phyloP scores from a whole-genome alignment of 2,888 invertebrate genomes.

The Chrysolina oricalcia region DNA sequence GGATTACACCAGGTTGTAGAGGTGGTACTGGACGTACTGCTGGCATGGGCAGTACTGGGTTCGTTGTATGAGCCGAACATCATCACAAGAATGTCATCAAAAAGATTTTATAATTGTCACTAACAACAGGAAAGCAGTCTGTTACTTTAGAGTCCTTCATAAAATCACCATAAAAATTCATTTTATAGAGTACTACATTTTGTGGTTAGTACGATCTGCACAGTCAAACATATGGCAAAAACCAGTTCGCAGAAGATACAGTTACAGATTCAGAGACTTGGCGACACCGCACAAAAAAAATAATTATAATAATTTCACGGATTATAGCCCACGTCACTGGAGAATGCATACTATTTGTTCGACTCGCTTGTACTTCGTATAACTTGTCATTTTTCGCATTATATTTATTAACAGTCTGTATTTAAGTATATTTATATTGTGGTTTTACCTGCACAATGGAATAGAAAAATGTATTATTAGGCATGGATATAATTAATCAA shows the following conservation, averaged over 20 bases:
- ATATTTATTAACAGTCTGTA: constrained; percentile 49
- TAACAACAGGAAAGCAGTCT: too few species aligned
- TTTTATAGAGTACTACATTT: too few species aligned
- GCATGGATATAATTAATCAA: constrained; percentile 40
- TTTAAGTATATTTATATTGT: constrained; percentile 49
- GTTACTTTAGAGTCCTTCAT: too few species aligned
- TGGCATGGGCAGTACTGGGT: constrained; percentile 32
- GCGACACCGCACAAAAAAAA: constrained; percentile 18
- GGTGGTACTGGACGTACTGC: constrained; percentile 42
- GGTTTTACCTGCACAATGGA: constrained; percentile 43
- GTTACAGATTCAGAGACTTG: constrained; percentile 6
- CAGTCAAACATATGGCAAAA: neutral
- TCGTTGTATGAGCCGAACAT: constrained; percentile 50
- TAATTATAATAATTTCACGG: constrained; percentile 51
- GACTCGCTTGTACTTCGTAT: constrained; percentile 48
- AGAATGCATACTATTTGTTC: constrained; percentile 46
- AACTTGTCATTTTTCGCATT: constrained; percentile 53
- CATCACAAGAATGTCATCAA: neutral
- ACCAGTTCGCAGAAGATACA: constrained; percentile 27
- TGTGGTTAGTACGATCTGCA: too few species aligned
- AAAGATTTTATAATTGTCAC: neutral
- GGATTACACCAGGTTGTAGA: constrained; percentile 44
- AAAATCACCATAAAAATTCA: too few species aligned
- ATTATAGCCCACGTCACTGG: constrained; percentile 47
- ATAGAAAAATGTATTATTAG: constrained; percentile 51